These are phyloP conservation scores for Malurus cyaneus DNA, from an alignment of 2,113 vertebrate genomes.

Conservation along the genomic window DNA sequence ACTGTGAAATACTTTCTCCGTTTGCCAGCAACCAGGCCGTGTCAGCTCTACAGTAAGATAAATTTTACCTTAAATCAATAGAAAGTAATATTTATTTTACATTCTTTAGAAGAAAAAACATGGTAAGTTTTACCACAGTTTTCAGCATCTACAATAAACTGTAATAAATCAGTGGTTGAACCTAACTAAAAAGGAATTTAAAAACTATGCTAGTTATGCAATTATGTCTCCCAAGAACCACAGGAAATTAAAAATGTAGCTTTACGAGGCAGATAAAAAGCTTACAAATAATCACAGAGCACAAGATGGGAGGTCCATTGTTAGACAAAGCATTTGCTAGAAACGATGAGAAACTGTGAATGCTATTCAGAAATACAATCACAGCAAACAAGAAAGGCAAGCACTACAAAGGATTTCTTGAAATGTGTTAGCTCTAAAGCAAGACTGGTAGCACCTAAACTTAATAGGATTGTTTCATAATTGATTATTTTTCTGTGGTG, in stretches of 20 bases:
- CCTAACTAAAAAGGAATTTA: not conserved
- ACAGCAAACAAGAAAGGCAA: not conserved
- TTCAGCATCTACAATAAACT: not conserved
- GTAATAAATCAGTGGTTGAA: not conserved
- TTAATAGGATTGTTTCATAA: not conserved
- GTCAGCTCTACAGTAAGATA: not conserved
- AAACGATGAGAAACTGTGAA: not conserved
- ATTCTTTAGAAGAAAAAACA: not conserved
- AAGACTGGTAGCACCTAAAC: not conserved
- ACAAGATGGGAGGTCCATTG: not conserved
- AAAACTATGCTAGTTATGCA: not conserved
- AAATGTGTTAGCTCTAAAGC: not conserved
- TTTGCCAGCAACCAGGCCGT: not conserved
- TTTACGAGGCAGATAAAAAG: not conserved
- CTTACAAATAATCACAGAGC: not conserved
- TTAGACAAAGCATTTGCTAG: not conserved
- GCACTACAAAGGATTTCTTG: not conserved
- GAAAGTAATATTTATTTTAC: not conserved
- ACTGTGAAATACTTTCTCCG: not conserved
- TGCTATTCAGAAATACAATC: slow-evolving; percentile 15
- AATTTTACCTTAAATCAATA: not conserved
- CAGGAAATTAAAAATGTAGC: slow-evolving; percentile 14
- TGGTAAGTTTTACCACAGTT: not conserved
- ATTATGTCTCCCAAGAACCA: not conserved
- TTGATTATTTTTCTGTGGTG: not conserved